Conservation (phyloP, 2,888 invertebrate genomes). For the Meandrusa payeni region DNA sequence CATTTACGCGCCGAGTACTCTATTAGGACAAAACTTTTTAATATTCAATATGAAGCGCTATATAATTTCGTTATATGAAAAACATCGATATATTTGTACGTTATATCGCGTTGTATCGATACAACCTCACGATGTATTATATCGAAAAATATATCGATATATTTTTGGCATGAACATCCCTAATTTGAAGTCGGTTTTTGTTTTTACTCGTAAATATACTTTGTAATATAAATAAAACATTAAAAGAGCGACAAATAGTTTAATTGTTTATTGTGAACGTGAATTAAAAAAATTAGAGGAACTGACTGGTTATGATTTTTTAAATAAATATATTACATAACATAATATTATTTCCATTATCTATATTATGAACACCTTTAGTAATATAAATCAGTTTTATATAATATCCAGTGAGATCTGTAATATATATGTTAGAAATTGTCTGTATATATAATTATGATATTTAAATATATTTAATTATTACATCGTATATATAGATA, state of each 20-base stretch:
- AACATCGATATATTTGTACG: too few relatives aligned
- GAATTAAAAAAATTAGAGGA: conserved; percentile 44
- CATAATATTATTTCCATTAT: conserved; percentile 33
- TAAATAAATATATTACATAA: conserved; percentile 38
- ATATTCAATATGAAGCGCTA: too few relatives aligned
- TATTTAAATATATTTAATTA: conserved; percentile 32
- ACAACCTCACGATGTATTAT: too few relatives aligned
- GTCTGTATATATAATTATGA: conserved; percentile 38
- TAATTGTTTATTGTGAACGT: conserved; percentile 58
- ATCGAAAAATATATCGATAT: too few relatives aligned
- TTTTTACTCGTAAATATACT: too few relatives aligned
- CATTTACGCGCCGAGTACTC: too few relatives aligned
- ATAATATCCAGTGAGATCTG: conserved; percentile 51
- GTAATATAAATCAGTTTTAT: conserved; percentile 29
- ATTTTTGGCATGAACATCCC: too few relatives aligned
- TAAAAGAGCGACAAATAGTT: conserved; percentile 60
- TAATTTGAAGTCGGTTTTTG: too few relatives aligned
- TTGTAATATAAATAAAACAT: conserved; percentile 31
- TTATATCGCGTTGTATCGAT: too few relatives aligned
- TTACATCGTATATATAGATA: conserved; percentile 36
- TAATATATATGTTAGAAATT: conserved; percentile 38
- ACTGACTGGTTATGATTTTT: conserved; percentile 38
- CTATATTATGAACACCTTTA: conserved; percentile 51
- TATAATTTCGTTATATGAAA: too few relatives aligned
- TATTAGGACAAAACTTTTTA: too few relatives aligned